Percentiles rank a stretch among this genome's conserved stretches.
Conservation (phyloP, 2,888 invertebrate species). For the Drosophila neotestacea region DNA sequence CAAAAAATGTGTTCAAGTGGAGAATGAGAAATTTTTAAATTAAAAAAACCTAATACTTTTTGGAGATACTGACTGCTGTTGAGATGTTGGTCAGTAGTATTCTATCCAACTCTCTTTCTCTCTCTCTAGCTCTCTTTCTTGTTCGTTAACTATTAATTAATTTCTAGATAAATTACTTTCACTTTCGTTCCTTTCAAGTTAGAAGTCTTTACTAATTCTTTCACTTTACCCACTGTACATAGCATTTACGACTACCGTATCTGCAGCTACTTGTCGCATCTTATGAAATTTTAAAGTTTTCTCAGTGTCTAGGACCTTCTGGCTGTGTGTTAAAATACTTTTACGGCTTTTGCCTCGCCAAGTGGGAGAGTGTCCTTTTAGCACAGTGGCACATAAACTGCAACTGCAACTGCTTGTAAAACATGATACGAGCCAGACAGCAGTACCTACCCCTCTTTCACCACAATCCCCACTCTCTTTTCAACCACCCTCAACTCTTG, state of each 20-base stretch:
- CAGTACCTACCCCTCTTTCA: not conserved
- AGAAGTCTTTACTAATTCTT: too few relatives aligned
- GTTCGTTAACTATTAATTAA: too few relatives aligned
- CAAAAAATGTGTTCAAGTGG: too few relatives aligned
- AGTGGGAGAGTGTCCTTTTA: conserved; percentile 50
- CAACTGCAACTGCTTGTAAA: conserved; percentile 62
- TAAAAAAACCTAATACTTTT: too few relatives aligned
- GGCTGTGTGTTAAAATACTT: conserved; percentile 43
- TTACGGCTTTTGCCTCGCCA: conserved; percentile 34
- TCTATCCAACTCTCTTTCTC: too few relatives aligned
- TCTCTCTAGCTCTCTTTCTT: too few relatives aligned
- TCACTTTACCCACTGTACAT: not conserved
- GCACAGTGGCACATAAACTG: conserved; percentile 67
- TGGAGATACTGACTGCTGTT: too few relatives aligned
- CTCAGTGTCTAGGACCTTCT: conserved; percentile 33
- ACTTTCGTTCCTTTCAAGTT: too few relatives aligned
- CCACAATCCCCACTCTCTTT: not conserved
- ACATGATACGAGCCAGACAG: conserved; percentile 21
- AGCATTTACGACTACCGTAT: not conserved
- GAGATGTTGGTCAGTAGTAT: too few relatives aligned
- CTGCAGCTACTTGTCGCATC: not conserved
- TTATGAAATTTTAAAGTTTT: conserved; percentile 26
- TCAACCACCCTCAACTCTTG: conserved; percentile 7
- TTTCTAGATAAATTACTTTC: too few relatives aligned
- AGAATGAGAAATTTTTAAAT: too few relatives aligned